Evolutionary conservation across 2,797 vertebrate species (phyloP), one percentile per base, ranked within the genome.

Genomic region (Poecilia picta): DNA sequence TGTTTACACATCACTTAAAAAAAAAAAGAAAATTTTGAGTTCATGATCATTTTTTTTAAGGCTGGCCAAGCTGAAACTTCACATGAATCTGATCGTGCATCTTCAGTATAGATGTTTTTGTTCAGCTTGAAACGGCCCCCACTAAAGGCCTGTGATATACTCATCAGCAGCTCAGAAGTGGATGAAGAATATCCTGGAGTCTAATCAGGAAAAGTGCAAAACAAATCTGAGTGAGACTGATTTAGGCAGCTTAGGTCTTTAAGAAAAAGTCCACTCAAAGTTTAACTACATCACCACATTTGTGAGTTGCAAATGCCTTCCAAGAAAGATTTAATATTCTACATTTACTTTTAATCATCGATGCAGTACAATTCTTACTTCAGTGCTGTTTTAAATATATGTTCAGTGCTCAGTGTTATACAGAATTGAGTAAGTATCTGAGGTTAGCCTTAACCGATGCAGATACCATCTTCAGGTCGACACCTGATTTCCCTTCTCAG

Each of bases 311-410:
- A 0, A 59, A 10, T 45, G 47, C 23, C 72, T 85, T 3, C 74
- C 68, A 71, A 66, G 6, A 81, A 73, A 8, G 15, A 80, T 79
- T 77, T 46, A 31, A 74, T 82, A 80, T 28, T 5, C 28, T 31
- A 41, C 0, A 0, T 49, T 43, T 46, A 33, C 33, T 28, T 39
- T 55, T 39, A 5, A 20, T 18, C 2, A 4, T 8, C 45, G 8
- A 68, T 76, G 72, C 77, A 83, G 81, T 81, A 86, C 83, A 89
- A 33, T 90, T 91, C 84, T 83, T 25, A 41, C 70, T 83, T 76
- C 49, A 82, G 78, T 83, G 77, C 15, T 33, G 33, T 76, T 80
- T 57, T 73, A 5, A 72, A 75, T 59, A 75, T 72, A 33, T 20
- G 55, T 87, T 91, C 76, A 87, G 81, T 89, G 72, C 77, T 81